Evolutionary conservation across 2,888 invertebrate species (phyloP).

Genomic region (Lasioglossum calceatum): DNA sequence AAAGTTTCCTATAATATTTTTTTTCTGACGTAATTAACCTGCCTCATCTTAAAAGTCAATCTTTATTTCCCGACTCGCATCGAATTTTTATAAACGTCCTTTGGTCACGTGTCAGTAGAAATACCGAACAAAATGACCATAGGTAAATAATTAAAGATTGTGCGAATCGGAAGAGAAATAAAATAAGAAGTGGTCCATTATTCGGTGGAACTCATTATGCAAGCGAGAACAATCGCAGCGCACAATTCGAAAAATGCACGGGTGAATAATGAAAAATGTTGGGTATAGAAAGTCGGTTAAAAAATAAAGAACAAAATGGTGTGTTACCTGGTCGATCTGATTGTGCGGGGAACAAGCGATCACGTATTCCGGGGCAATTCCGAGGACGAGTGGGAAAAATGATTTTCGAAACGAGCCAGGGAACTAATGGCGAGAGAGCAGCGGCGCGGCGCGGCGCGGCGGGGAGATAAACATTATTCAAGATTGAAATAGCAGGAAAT

Average conservation of each 20-base stretch:
- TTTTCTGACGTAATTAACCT: too few relatives aligned
- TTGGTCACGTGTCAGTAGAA: too few relatives aligned
- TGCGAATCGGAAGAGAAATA: neutral
- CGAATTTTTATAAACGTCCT: too few relatives aligned
- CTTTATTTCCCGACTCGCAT: too few relatives aligned
- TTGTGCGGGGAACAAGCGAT: neutral
- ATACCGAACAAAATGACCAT: too few relatives aligned
- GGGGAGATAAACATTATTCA: neutral
- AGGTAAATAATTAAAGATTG: neutral
- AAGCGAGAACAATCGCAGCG: too few relatives aligned
- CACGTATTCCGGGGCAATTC: neutral
- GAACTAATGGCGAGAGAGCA: too few relatives aligned
- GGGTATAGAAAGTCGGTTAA: neutral
- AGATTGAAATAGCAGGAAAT: neutral
- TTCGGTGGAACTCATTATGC: too few relatives aligned
- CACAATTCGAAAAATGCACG: too few relatives aligned
- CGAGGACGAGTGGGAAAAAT: neutral
- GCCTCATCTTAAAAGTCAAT: too few relatives aligned
- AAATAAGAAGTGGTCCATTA: neutral
- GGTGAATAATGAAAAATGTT: neutral
- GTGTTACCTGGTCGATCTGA: neutral
- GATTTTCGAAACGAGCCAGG: neutral
- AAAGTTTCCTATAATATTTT: too few relatives aligned
- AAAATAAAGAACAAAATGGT: neutral
- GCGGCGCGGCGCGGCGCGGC: too few relatives aligned